These are phyloP conservation scores for Clivina fossor DNA, from an alignment of 2,888 invertebrate species.

Conservation along the genomic window DNA sequence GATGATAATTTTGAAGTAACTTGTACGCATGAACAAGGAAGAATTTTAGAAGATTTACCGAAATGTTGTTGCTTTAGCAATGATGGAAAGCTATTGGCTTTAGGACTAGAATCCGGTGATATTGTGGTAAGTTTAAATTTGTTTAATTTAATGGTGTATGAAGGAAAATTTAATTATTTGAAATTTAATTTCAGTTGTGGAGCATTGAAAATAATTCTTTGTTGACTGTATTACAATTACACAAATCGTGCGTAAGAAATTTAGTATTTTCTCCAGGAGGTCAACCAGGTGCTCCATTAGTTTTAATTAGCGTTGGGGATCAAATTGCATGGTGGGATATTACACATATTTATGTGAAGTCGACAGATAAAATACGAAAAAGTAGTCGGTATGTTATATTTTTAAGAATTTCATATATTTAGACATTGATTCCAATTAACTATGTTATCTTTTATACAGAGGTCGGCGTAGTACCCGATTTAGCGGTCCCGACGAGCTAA, in stretches of 20 bases:
- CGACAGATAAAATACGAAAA: slow-evolving; percentile 37
- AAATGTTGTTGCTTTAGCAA: slow-evolving; percentile 50
- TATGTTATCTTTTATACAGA: slow-evolving; percentile 5
- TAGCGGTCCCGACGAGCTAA: slow-evolving; percentile 5
- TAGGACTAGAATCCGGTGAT: slow-evolving; percentile 64
- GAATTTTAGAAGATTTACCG: slow-evolving; percentile 37
- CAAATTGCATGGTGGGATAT: slow-evolving; percentile 65
- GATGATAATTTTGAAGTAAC: slow-evolving; percentile 4
- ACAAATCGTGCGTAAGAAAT: slow-evolving; percentile 58
- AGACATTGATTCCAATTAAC: neutral
- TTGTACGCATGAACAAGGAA: slow-evolving; percentile 24
- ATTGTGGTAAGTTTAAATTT: slow-evolving; percentile 58
- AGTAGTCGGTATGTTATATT: slow-evolving; percentile 27
- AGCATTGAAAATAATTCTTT: slow-evolving; percentile 53
- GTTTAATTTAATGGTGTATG: slow-evolving; percentile 1
- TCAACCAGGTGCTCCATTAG: slow-evolving; percentile 53
- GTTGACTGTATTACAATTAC: slow-evolving; percentile 55
- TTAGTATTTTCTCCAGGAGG: slow-evolving; percentile 59
- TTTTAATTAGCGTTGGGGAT: slow-evolving; percentile 60
- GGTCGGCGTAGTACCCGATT: slow-evolving; percentile 21
- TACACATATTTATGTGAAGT: slow-evolving; percentile 46
- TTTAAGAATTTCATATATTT: neutral
- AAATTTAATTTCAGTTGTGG: slow-evolving; percentile 56
- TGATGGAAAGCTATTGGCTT: slow-evolving; percentile 62
- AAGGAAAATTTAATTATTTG: slow-evolving; percentile 12